These are phyloP conservation scores for Onychomys torridus DNA, from an alignment of 2,797 vertebrate genomes.

Conservation along the genomic window DNA sequence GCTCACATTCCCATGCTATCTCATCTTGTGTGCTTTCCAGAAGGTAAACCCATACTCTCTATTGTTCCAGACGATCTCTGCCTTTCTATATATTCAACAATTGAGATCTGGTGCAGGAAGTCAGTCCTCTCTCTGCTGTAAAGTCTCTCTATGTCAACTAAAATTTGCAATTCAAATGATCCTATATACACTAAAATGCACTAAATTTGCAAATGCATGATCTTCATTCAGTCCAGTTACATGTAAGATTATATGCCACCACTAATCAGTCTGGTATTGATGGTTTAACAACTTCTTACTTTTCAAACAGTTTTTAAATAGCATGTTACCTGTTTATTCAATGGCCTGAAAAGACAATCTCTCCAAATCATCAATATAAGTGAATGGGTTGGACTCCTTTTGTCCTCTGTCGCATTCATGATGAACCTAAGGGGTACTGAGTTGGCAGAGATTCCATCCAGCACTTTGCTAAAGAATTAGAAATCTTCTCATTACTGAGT, in stretches of 20 bases:
- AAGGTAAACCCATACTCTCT: neutral
- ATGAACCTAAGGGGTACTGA: constrained; percentile 98
- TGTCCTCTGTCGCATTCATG: constrained; percentile 97
- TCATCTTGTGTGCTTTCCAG: neutral
- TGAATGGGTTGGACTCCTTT: constrained; percentile 94
- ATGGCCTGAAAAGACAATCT: constrained; percentile 97
- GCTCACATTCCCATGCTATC: neutral
- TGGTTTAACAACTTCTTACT: constrained; percentile 97
- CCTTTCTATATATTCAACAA: constrained; percentile 99
- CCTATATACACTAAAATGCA: constrained; percentile 99
- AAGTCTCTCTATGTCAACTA: constrained; percentile 98
- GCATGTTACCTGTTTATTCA: constrained; percentile 99
- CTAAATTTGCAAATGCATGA: constrained; percentile 97
- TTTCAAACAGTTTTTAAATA: constrained; percentile 97
- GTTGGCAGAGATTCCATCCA: constrained; percentile 98
- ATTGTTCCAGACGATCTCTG: neutral
- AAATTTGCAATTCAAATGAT: constrained; percentile 98
- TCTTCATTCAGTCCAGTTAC: constrained; percentile 97
- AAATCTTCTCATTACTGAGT: constrained; percentile 99
- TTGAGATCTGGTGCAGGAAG: constrained; percentile 98
- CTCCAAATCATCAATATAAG: constrained; percentile 98
- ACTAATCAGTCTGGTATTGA: constrained; percentile 97
- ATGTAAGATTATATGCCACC: constrained; percentile 98
- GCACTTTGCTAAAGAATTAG: constrained; percentile 97
- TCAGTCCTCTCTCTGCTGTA: constrained; percentile 98